Evolutionary conservation across 2,113 vertebrate genomes (phyloP), one percentile per base, ranked within the genome.

Genomic region (Aldabrachelys gigantea): DNA sequence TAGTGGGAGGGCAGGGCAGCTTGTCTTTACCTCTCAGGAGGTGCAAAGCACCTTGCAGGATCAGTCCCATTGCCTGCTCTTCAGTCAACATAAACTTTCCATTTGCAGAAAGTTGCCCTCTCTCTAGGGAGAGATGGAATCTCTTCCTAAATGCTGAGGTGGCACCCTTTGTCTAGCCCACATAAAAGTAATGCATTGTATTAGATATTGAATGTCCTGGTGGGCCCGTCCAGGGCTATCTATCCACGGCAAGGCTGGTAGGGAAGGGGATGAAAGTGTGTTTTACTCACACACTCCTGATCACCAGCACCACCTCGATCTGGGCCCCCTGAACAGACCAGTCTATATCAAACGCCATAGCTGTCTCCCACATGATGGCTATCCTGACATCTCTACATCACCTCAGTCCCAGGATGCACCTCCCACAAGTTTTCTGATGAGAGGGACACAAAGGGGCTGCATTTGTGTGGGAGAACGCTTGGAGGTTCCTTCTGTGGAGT

Each of bases 1-100:
- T 47, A 14, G 75, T 78, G 41, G 12, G 75, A 78, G 24, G n/a
- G 8, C 8, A 38, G 65, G 7, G 19, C 57, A 62, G 27, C 11
- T 38, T 8, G 17, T 38, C 35, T 22, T 78, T 17, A 41, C 41
- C 41, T 27, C 41, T 14, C 41, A 76, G 22, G 41, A 76, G 72
- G 72, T 24, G 41, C 72, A 25, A 22, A 44, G 3, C 17, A 35
- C 49, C 6, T 52, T 56, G 35, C 10, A 72, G 35, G 21, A 62
- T 80, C 0, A 0, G 12, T 88, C 54, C 76, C 41, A 35, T 10
- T 76, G 22, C 24, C 22, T 11, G 11, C 38, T 76, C 41, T 76
- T 41, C 38, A n/a, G 65, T n/a, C 65, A 69, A 69, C 0, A 0
- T 49, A 44, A 0, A 5, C 44, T 31, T 76, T 21, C 1, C 16